A percentile compares a stretch with the other conserved stretches of the same genome.
phyloP scores from a whole-genome alignment of 2,797 vertebrate species.

The Ctenosaura bakeri region DNA sequence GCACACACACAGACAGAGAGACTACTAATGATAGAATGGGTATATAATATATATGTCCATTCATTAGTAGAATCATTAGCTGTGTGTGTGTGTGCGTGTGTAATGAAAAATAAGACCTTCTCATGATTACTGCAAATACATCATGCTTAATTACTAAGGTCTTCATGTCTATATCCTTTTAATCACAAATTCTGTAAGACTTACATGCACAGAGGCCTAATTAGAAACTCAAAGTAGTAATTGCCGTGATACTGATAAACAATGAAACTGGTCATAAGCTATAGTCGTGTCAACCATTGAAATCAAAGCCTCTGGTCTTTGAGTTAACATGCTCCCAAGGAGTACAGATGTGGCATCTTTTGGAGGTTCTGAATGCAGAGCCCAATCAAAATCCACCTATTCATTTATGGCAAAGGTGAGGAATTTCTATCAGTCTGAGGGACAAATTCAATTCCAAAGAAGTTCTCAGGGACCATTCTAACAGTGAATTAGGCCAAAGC shows the following conservation, averaged over 20 bases:
- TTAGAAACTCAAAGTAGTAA: constrained; percentile 11
- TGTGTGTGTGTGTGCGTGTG: background rate
- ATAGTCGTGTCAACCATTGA: background rate
- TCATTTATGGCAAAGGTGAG: background rate
- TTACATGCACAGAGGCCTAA: constrained; percentile 2
- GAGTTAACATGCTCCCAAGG: background rate
- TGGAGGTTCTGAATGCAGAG: background rate
- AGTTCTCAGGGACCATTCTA: background rate
- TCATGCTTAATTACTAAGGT: background rate
- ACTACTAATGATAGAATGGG: too few relatives aligned
- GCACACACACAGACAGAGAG: too few relatives aligned
- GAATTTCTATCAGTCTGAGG: too few relatives aligned
- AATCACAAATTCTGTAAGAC: background rate
- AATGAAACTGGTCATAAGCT: background rate
- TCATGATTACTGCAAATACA: background rate
- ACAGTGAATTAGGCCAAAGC: background rate
- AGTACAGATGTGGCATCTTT: background rate
- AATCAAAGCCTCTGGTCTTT: background rate
- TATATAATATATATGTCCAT: too few relatives aligned
- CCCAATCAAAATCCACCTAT: background rate
- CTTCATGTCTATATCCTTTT: constrained; percentile 17
- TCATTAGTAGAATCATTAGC: too few relatives aligned
- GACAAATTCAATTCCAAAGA: background rate
- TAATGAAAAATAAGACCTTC: constrained; percentile 33
- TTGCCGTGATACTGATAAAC: background rate